phyloP scores from a whole-genome alignment of 2,113 vertebrate species.

The Grallaria varia region DNA sequence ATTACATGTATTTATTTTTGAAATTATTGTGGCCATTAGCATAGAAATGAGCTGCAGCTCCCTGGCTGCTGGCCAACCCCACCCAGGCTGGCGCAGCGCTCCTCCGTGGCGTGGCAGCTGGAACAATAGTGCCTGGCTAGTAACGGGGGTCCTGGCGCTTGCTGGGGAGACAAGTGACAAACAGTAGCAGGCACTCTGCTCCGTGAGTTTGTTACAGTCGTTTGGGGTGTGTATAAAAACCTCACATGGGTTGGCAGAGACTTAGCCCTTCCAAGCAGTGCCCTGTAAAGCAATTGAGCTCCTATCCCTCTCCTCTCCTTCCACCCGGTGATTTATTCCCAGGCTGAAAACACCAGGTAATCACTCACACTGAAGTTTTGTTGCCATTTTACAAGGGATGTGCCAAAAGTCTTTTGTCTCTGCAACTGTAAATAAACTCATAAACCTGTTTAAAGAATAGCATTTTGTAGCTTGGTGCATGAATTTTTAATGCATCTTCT shows the following conservation, averaged over 20 bases:
- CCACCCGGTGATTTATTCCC: neutral
- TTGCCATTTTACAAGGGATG: neutral
- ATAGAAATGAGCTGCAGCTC: slow-evolving; percentile 57
- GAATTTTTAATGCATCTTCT: slow-evolving; percentile 64
- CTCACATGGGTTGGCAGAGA: neutral
- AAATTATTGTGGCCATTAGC: slow-evolving; percentile 53
- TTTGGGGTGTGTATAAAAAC: neutral
- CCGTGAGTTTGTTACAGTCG: neutral
- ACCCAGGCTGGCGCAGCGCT: neutral
- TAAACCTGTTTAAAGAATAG: slow-evolving; percentile 40
- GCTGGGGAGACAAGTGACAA: neutral
- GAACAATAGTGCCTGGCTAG: neutral
- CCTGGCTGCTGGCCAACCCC: slow-evolving; percentile 43
- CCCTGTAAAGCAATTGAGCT: neutral
- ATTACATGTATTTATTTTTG: slow-evolving; percentile 44
- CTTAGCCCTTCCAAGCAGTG: neutral
- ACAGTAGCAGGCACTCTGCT: neutral
- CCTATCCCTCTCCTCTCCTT: neutral
- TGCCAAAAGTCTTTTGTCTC: slow-evolving; percentile 19
- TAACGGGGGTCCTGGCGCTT: neutral
- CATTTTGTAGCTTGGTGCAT: slow-evolving; percentile 35
- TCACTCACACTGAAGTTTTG: neutral
- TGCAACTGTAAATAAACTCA: slow-evolving; percentile 51
- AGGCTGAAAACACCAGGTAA: neutral
- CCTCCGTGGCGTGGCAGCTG: rapidly evolving